Base-by-base conservation (phyloP, 2,888 invertebrate genomes). In the Dynastes hyllus region DNA sequence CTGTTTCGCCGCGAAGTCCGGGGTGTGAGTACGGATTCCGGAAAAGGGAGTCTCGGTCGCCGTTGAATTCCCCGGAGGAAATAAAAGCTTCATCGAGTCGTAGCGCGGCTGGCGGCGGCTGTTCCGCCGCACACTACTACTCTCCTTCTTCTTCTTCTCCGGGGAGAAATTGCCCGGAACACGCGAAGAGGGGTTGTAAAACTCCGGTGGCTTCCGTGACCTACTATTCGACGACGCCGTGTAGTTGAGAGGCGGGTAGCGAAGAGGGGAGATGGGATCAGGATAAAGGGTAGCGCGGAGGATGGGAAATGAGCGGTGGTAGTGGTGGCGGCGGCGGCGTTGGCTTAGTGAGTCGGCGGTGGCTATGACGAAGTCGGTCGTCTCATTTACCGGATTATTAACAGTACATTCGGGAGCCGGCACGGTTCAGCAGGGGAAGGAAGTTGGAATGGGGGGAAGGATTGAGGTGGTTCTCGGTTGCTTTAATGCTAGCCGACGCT, bases 41-140 rank as follows among this genome's bases (percentile, higher is more conserved):
- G 73, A 73, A 71, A 45, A 55, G 55, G 55, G 73, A 73, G 73
- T 53, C 29, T 58, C 73, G 73, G 73, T 40, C 40, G 73, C 67
- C 63, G 63, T 22, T 27, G 86, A 87, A 87, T 86, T 87, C 88
- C 88, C 87, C 81, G 76, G 87, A 85, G 88, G 86, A 88, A 88
- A 88, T 88, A 88, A 88, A 88, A 88, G 88, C 88, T 88, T 87
- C 88, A 87, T 87, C 88, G 88, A 86, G 85, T 86, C 85, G 86
- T 83, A 83, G 84, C 85, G 61, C 85, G 61, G 85, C 82, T 45
- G 83, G 83, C 80, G 83, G 85, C 69, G 69, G 9, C 63, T 29
- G 45, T 45, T n/a, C 61, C 11, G 63, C 63, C 29, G 63, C 63
- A 29, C 29, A 16, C 22, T 55, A 55, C 55, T 55, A 55, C 22